These are phyloP conservation scores for Alloplasta piceator DNA, from an alignment of 2,888 invertebrate genomes.

Conservation along the genomic window DNA sequence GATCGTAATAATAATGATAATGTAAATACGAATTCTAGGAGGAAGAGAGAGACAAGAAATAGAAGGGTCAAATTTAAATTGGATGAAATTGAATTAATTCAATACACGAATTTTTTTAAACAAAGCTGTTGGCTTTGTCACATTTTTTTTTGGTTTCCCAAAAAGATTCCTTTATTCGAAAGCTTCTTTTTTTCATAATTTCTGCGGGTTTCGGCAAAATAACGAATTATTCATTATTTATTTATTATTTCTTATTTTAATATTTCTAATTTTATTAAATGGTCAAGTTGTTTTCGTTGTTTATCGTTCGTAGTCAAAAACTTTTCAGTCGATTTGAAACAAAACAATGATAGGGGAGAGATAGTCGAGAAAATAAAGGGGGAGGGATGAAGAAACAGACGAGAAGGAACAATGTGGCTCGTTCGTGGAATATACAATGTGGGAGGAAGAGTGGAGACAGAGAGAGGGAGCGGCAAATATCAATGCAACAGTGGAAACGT, in stretches of 20 bases:
- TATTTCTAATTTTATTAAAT: too few species aligned
- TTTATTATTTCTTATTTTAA: too few species aligned
- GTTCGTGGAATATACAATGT: conserved; percentile 13
- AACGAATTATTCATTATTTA: too few species aligned
- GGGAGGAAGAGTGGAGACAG: not conserved
- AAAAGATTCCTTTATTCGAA: too few species aligned
- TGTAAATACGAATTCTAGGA: not conserved
- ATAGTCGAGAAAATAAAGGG: conserved; percentile 1
- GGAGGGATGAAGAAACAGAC: conserved; percentile 47
- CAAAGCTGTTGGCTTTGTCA: not conserved
- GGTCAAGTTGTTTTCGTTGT: too few species aligned
- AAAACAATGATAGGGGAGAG: conserved; percentile 50
- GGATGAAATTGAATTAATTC: not conserved
- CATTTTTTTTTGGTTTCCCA: too few species aligned
- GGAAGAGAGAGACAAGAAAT: not conserved
- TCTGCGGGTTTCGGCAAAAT: too few species aligned
- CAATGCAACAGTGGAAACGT: conserved; percentile 39
- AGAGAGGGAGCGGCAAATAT: conserved; percentile 42
- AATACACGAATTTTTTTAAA: not conserved
- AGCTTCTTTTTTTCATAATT: too few species aligned
- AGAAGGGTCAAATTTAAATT: not conserved
- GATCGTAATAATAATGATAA: conserved; percentile 26
- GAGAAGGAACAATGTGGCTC: conserved; percentile 63
- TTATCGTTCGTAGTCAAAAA: too few species aligned
- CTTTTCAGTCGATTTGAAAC: not conserved